phyloP scores from a whole-genome alignment of 2,113 vertebrate species.

The Nymphicus hollandicus region DNA sequence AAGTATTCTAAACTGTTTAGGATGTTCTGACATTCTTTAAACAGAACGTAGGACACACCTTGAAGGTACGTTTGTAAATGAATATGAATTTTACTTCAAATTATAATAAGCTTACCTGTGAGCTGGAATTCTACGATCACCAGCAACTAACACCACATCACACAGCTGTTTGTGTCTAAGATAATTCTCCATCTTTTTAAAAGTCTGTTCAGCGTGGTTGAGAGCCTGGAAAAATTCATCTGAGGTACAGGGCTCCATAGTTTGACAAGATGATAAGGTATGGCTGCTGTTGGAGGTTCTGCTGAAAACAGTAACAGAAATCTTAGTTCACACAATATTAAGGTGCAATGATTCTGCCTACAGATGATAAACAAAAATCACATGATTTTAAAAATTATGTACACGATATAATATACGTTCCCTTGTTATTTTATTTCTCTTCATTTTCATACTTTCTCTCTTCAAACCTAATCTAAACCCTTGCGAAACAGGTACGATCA shows the following conservation, averaged over 20 bases:
- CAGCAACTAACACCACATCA: conserved; percentile 92
- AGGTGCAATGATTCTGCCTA: background rate
- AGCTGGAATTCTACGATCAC: conserved; percentile 93
- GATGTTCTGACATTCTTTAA: background rate
- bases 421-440: background rate
- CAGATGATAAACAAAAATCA: background rate
- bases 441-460: background rate
- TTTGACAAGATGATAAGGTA: conserved; percentile 86
- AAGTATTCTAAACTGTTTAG: background rate
- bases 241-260: conserved; percentile 91
- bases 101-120: conserved; percentile 83
- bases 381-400: background rate
- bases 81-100: background rate
- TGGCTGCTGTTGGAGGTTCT: conserved; percentile 91
- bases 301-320: conserved; percentile 43
- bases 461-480: background rate
- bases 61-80: background rate
- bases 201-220: conserved; percentile 92
- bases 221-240: conserved; percentile 95
- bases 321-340: background rate
- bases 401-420: background rate
- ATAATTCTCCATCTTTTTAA: conserved; percentile 97
- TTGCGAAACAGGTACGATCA: background rate
- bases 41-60: background rate
- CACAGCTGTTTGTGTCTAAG: conserved; percentile 91